These are phyloP conservation scores for Ichneumon xanthorius DNA, from an alignment of 2,888 invertebrate species.

Conservation along the genomic window DNA sequence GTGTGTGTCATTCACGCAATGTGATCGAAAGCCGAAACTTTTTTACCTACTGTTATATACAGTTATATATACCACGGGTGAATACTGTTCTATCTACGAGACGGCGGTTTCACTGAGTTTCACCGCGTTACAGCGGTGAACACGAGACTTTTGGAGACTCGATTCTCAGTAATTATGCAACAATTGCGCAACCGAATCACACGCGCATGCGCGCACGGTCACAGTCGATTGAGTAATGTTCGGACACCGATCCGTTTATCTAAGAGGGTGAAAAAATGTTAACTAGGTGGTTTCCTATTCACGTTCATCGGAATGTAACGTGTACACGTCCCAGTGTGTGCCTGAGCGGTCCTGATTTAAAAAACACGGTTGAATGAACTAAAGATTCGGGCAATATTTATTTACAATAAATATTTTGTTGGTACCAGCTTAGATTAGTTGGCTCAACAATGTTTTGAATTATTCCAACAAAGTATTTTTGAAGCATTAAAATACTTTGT, in stretches of 20 bases:
- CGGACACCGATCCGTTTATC: not conserved
- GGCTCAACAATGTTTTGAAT: too few species aligned
- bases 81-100: slow-evolving; percentile 20
- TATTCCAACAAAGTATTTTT: too few species aligned
- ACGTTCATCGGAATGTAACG: not conserved
- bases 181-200: slow-evolving; percentile 52
- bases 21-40: slow-evolving; percentile 49
- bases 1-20: slow-evolving; percentile 52
- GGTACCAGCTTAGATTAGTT: too few species aligned
- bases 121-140: slow-evolving; percentile 71
- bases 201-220: slow-evolving; percentile 53
- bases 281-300: not conserved
- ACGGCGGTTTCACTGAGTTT: slow-evolving; percentile 79
- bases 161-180: slow-evolving; percentile 62
- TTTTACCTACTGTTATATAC: slow-evolving; percentile 38
- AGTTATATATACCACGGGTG: not conserved
- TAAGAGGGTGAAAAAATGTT: not conserved
- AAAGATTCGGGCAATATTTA: too few species aligned
- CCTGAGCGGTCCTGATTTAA: too few species aligned
- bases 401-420: too few species aligned
- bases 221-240: slow-evolving; percentile 33
- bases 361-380: too few species aligned
- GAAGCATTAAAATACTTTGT: too few species aligned
- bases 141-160: slow-evolving; percentile 61
- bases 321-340: too few species aligned